Percentiles rank a stretch among this genome's conserved stretches.
These are phyloP conservation scores for Myiopsitta monachus DNA, from an alignment of 2,113 vertebrate species.

Conservation along the genomic window DNA sequence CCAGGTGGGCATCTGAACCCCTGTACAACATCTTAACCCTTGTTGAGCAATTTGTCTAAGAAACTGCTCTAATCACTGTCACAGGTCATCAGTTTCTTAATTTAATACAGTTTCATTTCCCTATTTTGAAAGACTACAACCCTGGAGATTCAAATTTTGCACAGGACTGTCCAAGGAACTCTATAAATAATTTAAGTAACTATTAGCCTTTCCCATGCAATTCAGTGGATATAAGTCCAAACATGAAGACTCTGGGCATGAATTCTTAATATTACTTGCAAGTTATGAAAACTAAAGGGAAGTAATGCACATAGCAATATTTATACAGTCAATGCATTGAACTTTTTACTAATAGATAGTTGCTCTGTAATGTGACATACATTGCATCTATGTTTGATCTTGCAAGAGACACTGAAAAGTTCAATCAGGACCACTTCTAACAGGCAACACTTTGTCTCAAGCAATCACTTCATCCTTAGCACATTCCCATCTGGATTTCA, in stretches of 20 bases:
- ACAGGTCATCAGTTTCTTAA: neutral
- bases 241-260: neutral
- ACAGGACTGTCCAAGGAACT: neutral
- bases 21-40: neutral
- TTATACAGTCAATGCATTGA: neutral
- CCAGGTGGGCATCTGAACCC: neutral
- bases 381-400: neutral
- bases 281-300: neutral
- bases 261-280: neutral
- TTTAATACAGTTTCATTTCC: neutral
- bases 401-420: neutral
- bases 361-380: neutral
- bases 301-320: neutral
- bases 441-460: constrained; percentile 20
- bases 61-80: neutral
- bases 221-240: neutral
- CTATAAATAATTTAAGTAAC: neutral
- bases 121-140: neutral
- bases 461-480: constrained; percentile 2
- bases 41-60: neutral
- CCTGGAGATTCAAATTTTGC: neutral
- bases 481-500: constrained; percentile 17
- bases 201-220: neutral
- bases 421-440: constrained; percentile 4
- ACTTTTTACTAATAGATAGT: neutral